Base-by-base conservation (phyloP, 30 jellyfish, hydroid and myxozoan genomes). In the Catostylus mosaicus region DNA sequence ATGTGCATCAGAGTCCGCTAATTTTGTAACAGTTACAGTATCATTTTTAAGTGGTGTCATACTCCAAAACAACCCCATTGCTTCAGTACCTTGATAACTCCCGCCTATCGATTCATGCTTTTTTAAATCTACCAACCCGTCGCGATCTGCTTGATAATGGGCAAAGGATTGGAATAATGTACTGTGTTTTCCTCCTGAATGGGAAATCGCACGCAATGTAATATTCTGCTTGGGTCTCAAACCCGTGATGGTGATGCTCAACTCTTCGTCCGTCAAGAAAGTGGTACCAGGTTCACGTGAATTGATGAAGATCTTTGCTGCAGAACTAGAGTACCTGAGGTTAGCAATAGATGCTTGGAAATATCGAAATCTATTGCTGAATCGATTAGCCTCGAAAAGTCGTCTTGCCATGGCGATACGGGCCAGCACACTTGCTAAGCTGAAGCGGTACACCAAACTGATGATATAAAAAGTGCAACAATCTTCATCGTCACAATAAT, bases 31-130 rank as follows among this genome's bases (percentile, higher is more conserved):
- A 10, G 72, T 60, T 29, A 30, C 22, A 61, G 51, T 36, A 33
- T 46, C 56, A 48, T 75, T 47, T 73, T 56, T n/a, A 29, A 29
- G 35, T 62, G 95, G 95, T 7, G 40, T 14, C 34, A 57, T 20
- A 46, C 88, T 77, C 88, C 88, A 77, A 59, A 59, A 77, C 0
- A 77, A 46, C 20, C 79, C 88, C 88, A 77, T 57, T 16, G 45
- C 27, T 16, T 77, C 88, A 12, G 22, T 20, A 11, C 88, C 88
- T 2, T 29, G 19, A 51, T 57, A 77, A 0, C 79, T 56, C 0
- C 88, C 78, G 1, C 88, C 88, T 19, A 50, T 30, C 32, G 79
- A 77, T 22, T 35, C 47, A 61, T 61, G 67, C 9, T 59, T 26
- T 1, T 57, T 46, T 19, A 77, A 48, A 56, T 36, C 38, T 10